Evolutionary conservation across 2,113 vertebrate species (phyloP).

Genomic region (Cavia porcellus): DNA sequence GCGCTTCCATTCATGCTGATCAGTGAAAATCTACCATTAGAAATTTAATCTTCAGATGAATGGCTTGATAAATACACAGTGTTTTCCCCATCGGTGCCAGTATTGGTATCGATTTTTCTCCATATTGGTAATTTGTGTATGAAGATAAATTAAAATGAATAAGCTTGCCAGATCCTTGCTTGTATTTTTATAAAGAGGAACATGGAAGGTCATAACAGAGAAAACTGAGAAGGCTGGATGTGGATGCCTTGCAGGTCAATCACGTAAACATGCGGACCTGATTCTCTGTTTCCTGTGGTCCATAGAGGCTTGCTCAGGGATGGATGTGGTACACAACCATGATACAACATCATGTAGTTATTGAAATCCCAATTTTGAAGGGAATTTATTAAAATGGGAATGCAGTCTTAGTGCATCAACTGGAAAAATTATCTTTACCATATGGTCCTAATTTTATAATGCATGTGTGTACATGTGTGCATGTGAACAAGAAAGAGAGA

Average conservation of each 20-base stretch:
- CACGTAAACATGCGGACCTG: not conserved
- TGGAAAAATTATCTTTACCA: not conserved
- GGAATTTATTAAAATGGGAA: constrained; percentile 3
- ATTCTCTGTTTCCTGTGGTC: not conserved
- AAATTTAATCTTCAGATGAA: not conserved
- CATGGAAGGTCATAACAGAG: not conserved
- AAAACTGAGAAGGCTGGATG: not conserved
- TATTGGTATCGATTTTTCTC: not conserved
- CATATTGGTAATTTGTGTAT: not conserved
- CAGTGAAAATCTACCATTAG: not conserved
- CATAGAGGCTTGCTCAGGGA: not conserved
- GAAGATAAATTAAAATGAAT: not conserved
- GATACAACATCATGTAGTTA: not conserved
- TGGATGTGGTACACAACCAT: not conserved
- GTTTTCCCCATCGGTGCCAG: not conserved
- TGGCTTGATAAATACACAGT: constrained; percentile 2
- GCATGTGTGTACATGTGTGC: not conserved
- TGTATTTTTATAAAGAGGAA: not conserved
- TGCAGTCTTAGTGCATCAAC: not conserved
- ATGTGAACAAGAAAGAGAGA: not conserved
- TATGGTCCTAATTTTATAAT: not conserved
- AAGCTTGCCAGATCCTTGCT: not conserved
- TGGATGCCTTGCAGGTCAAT: not conserved
- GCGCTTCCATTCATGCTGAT: not conserved
- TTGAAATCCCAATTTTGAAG: constrained; percentile 26